A percentile compares a stretch with the other conserved stretches of the same genome.
phyloP scores from a whole-genome alignment of 2,113 vertebrate genomes.

The Anthoscopus minutus region DNA sequence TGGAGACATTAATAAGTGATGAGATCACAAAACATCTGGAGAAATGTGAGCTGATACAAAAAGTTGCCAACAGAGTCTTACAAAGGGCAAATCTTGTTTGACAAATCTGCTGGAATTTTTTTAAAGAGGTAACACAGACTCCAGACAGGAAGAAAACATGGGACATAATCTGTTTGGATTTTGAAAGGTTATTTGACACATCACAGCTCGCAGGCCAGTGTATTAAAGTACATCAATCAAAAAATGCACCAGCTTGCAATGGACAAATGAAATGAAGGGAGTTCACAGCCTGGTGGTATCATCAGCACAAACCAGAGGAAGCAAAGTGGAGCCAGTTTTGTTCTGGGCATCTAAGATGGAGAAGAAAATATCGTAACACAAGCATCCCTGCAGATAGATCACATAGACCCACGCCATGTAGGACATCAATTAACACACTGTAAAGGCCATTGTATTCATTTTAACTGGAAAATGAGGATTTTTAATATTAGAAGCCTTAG shows the following conservation, averaged over 20 bases:
- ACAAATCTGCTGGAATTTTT: constrained; percentile 34
- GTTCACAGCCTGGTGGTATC: not conserved
- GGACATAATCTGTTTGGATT: constrained; percentile 29
- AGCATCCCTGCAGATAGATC: not conserved
- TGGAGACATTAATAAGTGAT: constrained; percentile 39
- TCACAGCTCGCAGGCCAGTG: not conserved
- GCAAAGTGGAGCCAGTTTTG: not conserved
- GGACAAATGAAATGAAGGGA: not conserved
- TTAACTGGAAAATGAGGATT: not conserved
- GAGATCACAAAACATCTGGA: constrained; percentile 58
- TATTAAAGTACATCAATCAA: not conserved
- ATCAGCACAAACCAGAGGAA: not conserved
- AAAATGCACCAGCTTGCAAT: not conserved
- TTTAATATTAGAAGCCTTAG: not conserved
- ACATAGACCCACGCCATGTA: not conserved
- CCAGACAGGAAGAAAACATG: constrained; percentile 41
- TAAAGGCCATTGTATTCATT: not conserved
- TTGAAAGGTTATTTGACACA: constrained; percentile 53
- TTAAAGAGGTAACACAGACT: constrained; percentile 45
- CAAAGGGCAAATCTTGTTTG: constrained; percentile 38
- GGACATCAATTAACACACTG: not conserved
- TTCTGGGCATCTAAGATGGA: not conserved
- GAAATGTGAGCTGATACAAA: constrained; percentile 48
- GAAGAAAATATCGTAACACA: not conserved
- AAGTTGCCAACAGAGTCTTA: constrained; percentile 35